Evolutionary conservation across 2,888 invertebrate species (phyloP).

Genomic region (Polyploca ridens): DNA sequence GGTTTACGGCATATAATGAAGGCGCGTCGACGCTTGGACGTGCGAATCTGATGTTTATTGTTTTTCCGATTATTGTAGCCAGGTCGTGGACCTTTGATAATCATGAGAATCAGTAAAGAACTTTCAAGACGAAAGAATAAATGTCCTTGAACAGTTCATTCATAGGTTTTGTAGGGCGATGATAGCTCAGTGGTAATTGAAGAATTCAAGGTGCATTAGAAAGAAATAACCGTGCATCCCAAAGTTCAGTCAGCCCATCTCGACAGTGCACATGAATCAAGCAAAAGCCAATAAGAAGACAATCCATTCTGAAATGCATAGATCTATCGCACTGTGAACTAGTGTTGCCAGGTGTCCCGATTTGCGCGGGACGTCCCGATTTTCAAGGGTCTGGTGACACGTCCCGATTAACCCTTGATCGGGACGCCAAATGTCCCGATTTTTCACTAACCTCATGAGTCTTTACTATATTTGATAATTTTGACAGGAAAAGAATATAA

Average conservation of each 20-base stretch:
- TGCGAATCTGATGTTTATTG: conserved; percentile 3
- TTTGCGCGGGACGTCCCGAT: too few species aligned
- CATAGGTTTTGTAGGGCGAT: too few species aligned
- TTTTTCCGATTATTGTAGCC: background rate
- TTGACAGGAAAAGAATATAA: too few species aligned
- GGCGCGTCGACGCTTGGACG: background rate
- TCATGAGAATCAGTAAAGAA: background rate
- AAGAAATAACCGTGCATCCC: background rate
- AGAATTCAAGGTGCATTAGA: background rate
- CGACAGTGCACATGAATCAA: background rate
- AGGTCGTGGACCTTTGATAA: background rate
- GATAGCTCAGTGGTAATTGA: too few species aligned
- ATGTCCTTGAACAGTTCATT: too few species aligned
- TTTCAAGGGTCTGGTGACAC: too few species aligned
- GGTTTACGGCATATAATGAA: background rate
- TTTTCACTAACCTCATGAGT: too few species aligned
- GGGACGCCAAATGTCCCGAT: too few species aligned
- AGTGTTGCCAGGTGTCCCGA: too few species aligned
- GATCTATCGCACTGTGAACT: conserved; percentile 40
- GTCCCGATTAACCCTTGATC: too few species aligned
- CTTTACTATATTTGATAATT: too few species aligned
- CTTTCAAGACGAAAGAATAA: background rate
- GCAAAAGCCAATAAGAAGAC: conserved; percentile 4
- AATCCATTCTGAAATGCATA: conserved; percentile 5
- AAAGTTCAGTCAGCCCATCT: background rate